Evolutionary conservation across 1,140 invertebrate species (phyloP).

Genomic region (Ylistrum balloti): DNA sequence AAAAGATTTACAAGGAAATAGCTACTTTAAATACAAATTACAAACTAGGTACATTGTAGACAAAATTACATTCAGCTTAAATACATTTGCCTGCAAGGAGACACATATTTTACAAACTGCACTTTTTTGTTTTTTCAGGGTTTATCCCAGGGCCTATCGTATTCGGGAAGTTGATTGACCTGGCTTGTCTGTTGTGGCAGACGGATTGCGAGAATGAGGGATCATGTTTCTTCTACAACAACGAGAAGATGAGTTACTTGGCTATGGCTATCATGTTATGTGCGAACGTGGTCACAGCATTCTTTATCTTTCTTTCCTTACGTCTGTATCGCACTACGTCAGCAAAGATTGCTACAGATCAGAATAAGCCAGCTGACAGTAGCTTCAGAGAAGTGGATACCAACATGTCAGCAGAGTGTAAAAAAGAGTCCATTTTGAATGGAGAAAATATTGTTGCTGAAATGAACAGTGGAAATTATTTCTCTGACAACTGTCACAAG

Average conservation of each 20-base stretch:
- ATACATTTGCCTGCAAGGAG: too few species aligned
- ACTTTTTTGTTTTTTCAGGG: slow-evolving; percentile 62
- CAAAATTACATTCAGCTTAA: too few species aligned
- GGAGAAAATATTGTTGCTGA: background rate
- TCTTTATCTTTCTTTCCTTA: slow-evolving; percentile 56
- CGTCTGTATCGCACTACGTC: slow-evolving; percentile 49
- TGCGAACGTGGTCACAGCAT: slow-evolving; percentile 53
- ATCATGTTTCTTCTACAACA: slow-evolving; percentile 69
- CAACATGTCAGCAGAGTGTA: background rate
- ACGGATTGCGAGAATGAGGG: slow-evolving; percentile 61
- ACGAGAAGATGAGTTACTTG: slow-evolving; percentile 60
- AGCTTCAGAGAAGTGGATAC: background rate
- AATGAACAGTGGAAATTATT: background rate
- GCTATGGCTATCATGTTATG: slow-evolving; percentile 51
- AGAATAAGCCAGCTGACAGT: background rate
- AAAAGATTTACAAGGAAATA: too few species aligned
- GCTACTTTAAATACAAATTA: too few species aligned
- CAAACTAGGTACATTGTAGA: too few species aligned
- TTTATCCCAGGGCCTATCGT: slow-evolving; percentile 80
- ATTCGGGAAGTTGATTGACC: slow-evolving; percentile 79
- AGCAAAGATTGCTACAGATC: background rate
- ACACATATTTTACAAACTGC: too few species aligned
- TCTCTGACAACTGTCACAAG: background rate
- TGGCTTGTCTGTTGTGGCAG: slow-evolving; percentile 78
- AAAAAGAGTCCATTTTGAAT: background rate